phyloP scores from a whole-genome alignment of 2,888 invertebrate genomes.

The Drosophila koepferae region DNA sequence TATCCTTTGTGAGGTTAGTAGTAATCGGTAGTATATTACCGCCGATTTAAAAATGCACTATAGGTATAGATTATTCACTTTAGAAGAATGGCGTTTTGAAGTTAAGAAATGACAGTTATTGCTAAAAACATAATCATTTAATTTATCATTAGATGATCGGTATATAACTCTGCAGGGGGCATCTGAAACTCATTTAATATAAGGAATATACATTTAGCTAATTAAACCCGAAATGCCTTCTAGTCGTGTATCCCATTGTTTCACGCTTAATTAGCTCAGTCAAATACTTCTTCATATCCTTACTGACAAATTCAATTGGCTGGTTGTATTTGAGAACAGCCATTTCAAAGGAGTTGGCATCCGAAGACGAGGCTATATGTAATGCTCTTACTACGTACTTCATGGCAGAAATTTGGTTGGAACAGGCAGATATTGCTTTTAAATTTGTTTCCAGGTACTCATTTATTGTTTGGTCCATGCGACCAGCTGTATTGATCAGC shows the following conservation, averaged over 20 bases:
- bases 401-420: conserved; percentile 91
- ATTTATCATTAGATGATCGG: no score
- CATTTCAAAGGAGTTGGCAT: not conserved
- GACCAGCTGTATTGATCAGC: conserved; percentile 86
- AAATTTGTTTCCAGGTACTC: conserved; percentile 95
- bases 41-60: no score
- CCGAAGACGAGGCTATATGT: conserved; percentile 82
- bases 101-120: no score
- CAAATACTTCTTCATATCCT: conserved; percentile 94
- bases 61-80: no score
- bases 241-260: conserved; percentile 90
- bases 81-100: no score
- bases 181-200: no score
- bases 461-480: conserved; percentile 94
- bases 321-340: conserved; percentile 69
- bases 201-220: not conserved
- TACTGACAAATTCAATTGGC: conserved; percentile 94
- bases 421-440: conserved; percentile 88
- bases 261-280: conserved; percentile 98
- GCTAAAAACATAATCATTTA: no score
- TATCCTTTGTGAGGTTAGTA: no score
- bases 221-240: not conserved
- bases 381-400: conserved; percentile 97
- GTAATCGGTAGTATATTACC: no score
- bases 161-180: no score